Conservation (phyloP, 2,888 invertebrate species). For the Phengaris alcon region DNA sequence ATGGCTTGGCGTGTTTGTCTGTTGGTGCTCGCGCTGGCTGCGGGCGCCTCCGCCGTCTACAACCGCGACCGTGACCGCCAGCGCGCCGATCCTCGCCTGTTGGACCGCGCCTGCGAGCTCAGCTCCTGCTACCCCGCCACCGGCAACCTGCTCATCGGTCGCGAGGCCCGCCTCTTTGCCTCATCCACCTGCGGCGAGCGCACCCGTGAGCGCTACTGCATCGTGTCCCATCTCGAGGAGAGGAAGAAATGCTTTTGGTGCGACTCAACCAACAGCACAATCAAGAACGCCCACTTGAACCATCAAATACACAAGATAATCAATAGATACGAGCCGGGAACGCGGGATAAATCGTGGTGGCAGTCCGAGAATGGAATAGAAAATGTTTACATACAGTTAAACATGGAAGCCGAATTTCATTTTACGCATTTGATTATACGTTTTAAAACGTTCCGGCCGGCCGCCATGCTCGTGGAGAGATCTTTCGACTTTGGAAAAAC, state of each 20-base stretch:
- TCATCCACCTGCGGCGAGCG: constrained; percentile 96
- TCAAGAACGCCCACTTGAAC: constrained; percentile 84
- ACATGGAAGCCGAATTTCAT: constrained; percentile 99
- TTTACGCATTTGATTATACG: constrained; percentile 99
- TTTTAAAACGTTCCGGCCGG: constrained; percentile 98
- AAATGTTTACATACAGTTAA: constrained; percentile 93
- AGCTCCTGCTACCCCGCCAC: constrained; percentile 99
- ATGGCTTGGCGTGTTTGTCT: constrained; percentile 71
- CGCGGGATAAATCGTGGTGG: constrained; percentile 94
- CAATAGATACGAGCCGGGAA: constrained; percentile 86
- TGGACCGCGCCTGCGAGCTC: constrained; percentile 92
- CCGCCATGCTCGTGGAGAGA: constrained; percentile 98
- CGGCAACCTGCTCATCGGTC: constrained; percentile 98
- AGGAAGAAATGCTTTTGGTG: constrained; percentile 98
- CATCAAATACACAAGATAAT: constrained; percentile 96
- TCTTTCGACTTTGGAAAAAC: constrained; percentile 97
- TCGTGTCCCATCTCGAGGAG: constrained; percentile 93
- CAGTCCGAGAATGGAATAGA: constrained; percentile 98
- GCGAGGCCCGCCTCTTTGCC: constrained; percentile 91
- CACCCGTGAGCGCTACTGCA: constrained; percentile 93
- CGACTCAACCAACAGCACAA: constrained; percentile 87
- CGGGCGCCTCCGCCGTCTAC: constrained; percentile 62
- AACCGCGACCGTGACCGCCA: constrained; percentile 63
- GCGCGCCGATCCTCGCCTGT: constrained; percentile 73
- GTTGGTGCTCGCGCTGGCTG: constrained; percentile 66